Conservation (phyloP, 1,140 invertebrate species). For the Ceratina australensis region DNA sequence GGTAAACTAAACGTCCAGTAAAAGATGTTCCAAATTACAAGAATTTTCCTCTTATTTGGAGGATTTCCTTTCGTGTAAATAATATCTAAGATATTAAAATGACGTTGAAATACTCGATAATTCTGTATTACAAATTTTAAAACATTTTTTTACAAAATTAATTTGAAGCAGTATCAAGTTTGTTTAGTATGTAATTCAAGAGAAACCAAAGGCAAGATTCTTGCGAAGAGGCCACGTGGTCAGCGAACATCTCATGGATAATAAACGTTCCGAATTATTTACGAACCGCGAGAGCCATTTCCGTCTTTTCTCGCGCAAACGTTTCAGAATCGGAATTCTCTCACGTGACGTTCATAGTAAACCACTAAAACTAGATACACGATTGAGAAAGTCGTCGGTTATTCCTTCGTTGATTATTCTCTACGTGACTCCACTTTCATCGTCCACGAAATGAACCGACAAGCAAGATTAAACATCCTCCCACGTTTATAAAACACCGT, state of each 20-base stretch:
- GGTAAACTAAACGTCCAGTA: neutral
- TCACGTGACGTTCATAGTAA: conserved; percentile 41
- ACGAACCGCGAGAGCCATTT: conserved; percentile 54
- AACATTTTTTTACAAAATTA: neutral
- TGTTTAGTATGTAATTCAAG: neutral
- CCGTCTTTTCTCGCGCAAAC: conserved; percentile 34
- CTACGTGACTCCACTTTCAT: conserved; percentile 23
- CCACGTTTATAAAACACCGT: too few relatives aligned
- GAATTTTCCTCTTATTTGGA: neutral
- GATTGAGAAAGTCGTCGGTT: conserved; percentile 27
- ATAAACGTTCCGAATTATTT: conserved; percentile 63
- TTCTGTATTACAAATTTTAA: too few relatives aligned
- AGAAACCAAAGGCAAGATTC: neutral
- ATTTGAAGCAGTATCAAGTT: neutral
- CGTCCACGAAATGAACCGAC: neutral
- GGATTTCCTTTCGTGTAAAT: neutral
- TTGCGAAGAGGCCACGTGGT: conserved; percentile 23
- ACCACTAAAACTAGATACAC: conserved; percentile 30
- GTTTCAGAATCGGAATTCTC: conserved; percentile 34
- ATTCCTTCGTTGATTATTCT: conserved; percentile 11
- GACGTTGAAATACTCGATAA: too few relatives aligned
- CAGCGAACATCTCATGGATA: conserved; percentile 26
- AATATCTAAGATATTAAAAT: neutral
- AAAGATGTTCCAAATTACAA: neutral
- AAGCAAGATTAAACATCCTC: conserved; percentile 2